Base-by-base conservation (phyloP, 2,797 vertebrate genomes). In the Pangasius krempfi region DNA sequence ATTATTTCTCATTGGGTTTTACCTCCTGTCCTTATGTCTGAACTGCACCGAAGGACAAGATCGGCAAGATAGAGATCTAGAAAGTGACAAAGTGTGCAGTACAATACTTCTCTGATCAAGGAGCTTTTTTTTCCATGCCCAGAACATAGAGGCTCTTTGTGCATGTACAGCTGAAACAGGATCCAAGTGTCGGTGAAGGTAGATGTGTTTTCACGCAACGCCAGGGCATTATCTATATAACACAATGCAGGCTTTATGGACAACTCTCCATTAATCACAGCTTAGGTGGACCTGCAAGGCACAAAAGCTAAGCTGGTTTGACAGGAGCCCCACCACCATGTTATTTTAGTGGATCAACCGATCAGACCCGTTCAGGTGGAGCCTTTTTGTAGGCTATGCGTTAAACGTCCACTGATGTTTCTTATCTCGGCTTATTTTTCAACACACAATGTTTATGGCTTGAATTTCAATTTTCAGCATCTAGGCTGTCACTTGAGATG, bases 171-270 rank as follows among this genome's bases (percentile, higher is more conserved):
- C 85, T 90, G 93, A 93, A 95, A 94, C 91, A 33, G 14, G 89
- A 94, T 94, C 93, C 22, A 14, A 92, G 93, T 76, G 87, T 94
- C 86, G 91, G 89, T 85, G 90, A 92, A 89, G 89, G 84, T 88
- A 92, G 92, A 92, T 88, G 80, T 94, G 92, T 95, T 94, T 94
- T 93, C 92, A 85, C 91, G 83, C 94, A 94, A 93, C 89, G 92
- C 90, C 90, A 37, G 83, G 88, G 89, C 92, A 90, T 93, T 92
- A 91, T 93, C 88, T 89, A 64, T 84, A 70, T 92, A 90, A 91
- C 92, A 95, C 95, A 95, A 95, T 93, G 93, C 93, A 85, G 60
- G 92, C 91, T 91, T 95, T 95, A 94, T 89, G 82, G 66, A 87
- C 85, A 62, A 47, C 58, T 82, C 78, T 84, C 33, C 75, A 72